A percentile compares a stretch with the other conserved stretches of the same genome.
Evolutionary conservation across 2,888 invertebrate genomes (phyloP).

Genomic region (Drosophila bunnanda): DNA sequence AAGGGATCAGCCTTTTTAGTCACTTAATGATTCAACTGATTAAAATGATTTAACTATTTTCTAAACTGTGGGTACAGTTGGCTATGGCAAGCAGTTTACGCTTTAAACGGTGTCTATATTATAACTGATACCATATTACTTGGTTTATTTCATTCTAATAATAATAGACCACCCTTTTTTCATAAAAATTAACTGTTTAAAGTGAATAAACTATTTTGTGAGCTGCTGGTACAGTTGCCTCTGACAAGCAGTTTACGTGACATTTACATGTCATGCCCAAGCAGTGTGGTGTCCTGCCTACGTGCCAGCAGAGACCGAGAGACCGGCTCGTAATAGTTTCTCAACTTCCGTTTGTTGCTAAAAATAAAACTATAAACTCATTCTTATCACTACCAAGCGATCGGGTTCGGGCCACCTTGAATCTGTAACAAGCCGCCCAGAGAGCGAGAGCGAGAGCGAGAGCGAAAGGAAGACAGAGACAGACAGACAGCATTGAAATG

Average conservation of each 20-base stretch:
- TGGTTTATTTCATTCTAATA: no score
- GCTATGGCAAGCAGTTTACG: no score
- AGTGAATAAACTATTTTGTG: no score
- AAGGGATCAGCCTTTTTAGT: no score
- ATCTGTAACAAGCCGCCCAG: slow-evolving; percentile 60
- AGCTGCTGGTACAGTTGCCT: background rate
- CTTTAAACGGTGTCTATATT: no score
- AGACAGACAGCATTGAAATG: slow-evolving; percentile 57
- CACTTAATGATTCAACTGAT: no score
- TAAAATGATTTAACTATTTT: no score
- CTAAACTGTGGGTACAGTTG: no score
- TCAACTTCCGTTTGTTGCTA: slow-evolving; percentile 38
- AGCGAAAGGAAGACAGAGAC: slow-evolving; percentile 10
- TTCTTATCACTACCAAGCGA: slow-evolving; percentile 32
- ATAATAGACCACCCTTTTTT: no score
- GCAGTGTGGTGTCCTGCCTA: background rate
- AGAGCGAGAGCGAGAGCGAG: slow-evolving; percentile 9
- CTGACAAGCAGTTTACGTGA: background rate
- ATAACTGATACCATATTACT: no score
- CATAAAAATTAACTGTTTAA: no score
- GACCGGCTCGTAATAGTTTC: slow-evolving; percentile 4
- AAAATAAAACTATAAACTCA: slow-evolving; percentile 27
- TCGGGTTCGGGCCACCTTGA: slow-evolving; percentile 60
- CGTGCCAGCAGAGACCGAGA: background rate
- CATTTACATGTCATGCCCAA: background rate